Base-by-base conservation (phyloP, 2,113 vertebrate genomes). In the Rhadina sibilatrix region DNA sequence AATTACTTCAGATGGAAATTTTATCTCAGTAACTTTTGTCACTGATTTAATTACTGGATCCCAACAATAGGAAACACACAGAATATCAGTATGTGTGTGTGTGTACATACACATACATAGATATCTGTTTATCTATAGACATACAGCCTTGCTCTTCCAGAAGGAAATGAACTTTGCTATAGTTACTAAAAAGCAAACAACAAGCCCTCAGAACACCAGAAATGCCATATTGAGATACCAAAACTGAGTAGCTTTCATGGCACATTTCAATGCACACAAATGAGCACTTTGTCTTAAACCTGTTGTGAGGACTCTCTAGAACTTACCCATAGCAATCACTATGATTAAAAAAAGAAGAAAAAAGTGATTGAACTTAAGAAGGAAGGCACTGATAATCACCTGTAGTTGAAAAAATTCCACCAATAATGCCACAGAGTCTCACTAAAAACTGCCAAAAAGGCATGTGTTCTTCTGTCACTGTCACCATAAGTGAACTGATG, bases 371-470 rank as follows among this genome's bases (percentile, higher is more conserved):
- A 71, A 40, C 7, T 40, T 72, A 52, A 52, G 40, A 63, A 19
- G 15, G 13, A 75, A 83, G 57, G 35, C 25, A 65, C 12, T 11
- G 27, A 70, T 56, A 83, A 84, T 97, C 94, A 98, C 99, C 99
- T 98, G 99, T 99, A 49, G 99, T 99, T 75, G 99, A 99, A 98
- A 99, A 99, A 97, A 99, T 99, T 90, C 99, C 99, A 90, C 99
- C 99, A 42, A 99, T 76, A 94, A 99, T 99, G 92, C 99, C 99
- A 92, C 99, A 99, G 60, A 99, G 98, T 68, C 99, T 98, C 91
- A 99, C 98, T 37, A 99, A 98, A 95, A 99, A 99, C 98, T 99
- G 98, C 99, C 99, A 99, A 38, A 99, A 98, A 19, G 99, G 99
- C 99, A 99, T 99, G 96, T 99, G 99, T 87, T 99, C 98, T 97